Evolutionary conservation across 2,113 vertebrate genomes (phyloP).

Genomic region (Podilymbus podiceps): DNA sequence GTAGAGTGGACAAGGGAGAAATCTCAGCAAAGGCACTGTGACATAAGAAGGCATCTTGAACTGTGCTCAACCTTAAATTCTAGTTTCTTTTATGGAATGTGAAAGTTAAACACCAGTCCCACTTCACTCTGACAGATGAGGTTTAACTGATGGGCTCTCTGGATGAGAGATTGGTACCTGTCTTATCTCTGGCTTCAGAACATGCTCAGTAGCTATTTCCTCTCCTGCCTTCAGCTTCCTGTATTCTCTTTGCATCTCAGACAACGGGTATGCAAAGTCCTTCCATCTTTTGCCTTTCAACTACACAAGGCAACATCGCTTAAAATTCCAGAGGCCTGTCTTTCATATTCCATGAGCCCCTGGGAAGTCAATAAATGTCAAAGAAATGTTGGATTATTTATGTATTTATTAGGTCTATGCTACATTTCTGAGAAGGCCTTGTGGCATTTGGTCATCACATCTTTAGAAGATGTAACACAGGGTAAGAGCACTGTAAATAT

Average conservation of each 20-base stretch:
- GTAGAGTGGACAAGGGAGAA: not conserved
- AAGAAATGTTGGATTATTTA: constrained; percentile 58
- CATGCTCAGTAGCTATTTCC: not conserved
- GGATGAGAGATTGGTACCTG: not conserved
- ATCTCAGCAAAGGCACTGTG: not conserved
- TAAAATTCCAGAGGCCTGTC: constrained; percentile 45
- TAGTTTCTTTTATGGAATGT: not conserved
- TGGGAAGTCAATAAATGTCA: constrained; percentile 63
- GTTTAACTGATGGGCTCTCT: not conserved
- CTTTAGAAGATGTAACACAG: constrained; percentile 26
- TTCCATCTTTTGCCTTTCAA: not conserved
- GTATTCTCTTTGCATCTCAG: not conserved
- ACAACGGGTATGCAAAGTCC: not conserved
- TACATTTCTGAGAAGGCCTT: constrained; percentile 40
- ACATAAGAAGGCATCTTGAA: not conserved
- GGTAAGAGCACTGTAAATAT: not conserved
- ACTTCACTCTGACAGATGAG: not conserved
- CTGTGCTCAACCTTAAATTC: not conserved
- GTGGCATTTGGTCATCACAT: constrained; percentile 45
- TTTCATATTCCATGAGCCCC: constrained; percentile 31
- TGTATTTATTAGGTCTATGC: constrained; percentile 26
- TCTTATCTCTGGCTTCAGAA: not conserved
- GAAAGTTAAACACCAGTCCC: not conserved
- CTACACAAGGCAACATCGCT: not conserved
- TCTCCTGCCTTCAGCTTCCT: not conserved